Evolutionary conservation across 2,113 vertebrate genomes (phyloP), one percentile per base, ranked within the genome.

Genomic region (Zapus hudsonius): DNA sequence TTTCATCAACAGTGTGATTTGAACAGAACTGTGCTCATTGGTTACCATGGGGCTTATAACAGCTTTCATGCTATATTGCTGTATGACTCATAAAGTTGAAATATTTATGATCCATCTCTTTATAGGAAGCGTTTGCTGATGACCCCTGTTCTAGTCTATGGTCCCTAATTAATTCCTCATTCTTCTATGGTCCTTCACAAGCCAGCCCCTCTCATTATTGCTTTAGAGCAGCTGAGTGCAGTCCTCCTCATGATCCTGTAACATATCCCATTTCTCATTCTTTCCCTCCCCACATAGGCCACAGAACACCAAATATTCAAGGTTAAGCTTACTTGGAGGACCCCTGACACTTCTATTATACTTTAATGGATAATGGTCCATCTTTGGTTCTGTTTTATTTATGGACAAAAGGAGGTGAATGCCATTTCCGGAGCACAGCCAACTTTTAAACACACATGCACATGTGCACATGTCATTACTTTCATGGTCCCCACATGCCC

Each of bases 31-130:
- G 3, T 5, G 9, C 25, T 83, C 72, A 66, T 42, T 38, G 4
- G 0, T 42, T 73, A 52, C 64, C 0, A 0, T 47, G 20, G 4
- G 27, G n/a, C 3, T n/a, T n/a, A n/a, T n/a, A 47, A 75, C 75
- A 72, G 38, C 67, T 29, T 78, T 64, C 47, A 33, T 42, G 42
- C 69, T n/a, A 31, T 2, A 90, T 12, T 47, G 15, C 40, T 0
- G 2, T 22, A 29, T 11, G 16, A 22, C 12, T 59, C 42, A 42
- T 59, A 69, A 82, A 64, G 33, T 15, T 57, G 16, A 82, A 52
- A 33, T 61, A 87, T 42, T 91, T 67, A 84, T 47, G 66, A 82
- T 74, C 11, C 20, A 55, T 12, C 15, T 27, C 36, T 83, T 89
- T 55, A 78, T 3, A 85, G n/a, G 40, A 87, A 67, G 5, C 52